These are phyloP conservation scores for Scartelaos histophorus DNA, from an alignment of 2,113 vertebrate genomes.

Conservation along the genomic window DNA sequence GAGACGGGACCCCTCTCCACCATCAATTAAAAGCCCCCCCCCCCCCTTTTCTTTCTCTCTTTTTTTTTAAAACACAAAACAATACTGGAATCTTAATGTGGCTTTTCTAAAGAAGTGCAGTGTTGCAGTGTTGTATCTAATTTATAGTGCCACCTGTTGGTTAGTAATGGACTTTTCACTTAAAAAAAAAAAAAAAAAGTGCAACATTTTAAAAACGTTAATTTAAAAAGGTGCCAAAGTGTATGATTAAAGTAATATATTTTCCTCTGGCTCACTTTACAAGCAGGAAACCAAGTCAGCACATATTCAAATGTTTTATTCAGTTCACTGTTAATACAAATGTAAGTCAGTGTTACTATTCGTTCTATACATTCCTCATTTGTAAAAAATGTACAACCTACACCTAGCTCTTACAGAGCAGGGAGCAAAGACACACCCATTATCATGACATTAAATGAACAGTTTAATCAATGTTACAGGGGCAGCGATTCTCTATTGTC, in stretches of 20 bases:
- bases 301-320: not conserved
- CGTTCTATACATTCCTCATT: not conserved
- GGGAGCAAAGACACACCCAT: not conserved
- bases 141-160: constrained; percentile 60
- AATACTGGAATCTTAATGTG: not conserved
- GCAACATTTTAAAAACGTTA: not conserved
- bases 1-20: not conserved
- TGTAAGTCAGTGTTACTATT: not conserved
- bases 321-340: not conserved
- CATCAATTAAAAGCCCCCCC: too few relatives aligned
- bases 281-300: not conserved
- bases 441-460: not conserved
- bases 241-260: not conserved
- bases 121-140: constrained; percentile 4
- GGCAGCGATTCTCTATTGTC: not conserved
- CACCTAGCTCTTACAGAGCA: not conserved
- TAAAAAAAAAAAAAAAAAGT: not conserved
- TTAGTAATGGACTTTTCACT: constrained; percentile 21
- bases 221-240: not conserved
- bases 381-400: not conserved
- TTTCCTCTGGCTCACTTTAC: not conserved
- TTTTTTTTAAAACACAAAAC: constrained; percentile 2
- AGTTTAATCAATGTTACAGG: not conserved
- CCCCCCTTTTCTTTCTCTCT: too few relatives aligned
- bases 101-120: not conserved